Percentiles rank a stretch among this genome's conserved stretches.
These are phyloP conservation scores for Propsilocerus akamusi DNA, from an alignment of 1,140 invertebrate species.

Conservation along the genomic window DNA sequence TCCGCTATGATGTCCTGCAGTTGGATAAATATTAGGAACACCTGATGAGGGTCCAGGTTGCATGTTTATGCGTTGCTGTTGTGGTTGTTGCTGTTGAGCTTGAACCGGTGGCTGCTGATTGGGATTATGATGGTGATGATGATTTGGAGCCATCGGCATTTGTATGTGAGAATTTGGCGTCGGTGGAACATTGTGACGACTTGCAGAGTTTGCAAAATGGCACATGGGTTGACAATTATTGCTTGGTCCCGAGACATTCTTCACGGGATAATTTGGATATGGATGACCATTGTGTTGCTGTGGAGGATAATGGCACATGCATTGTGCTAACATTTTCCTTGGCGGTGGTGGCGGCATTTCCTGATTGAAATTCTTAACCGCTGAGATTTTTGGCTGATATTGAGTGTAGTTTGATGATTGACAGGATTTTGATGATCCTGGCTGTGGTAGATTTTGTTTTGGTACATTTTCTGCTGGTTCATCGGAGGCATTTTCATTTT, in stretches of 20 bases:
- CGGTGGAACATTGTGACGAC: neutral
- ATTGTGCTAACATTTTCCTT: neutral
- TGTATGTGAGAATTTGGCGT: neutral
- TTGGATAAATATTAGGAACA: neutral
- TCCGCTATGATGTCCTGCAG: neutral
- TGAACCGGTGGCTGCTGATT: too few relatives aligned
- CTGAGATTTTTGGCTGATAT: neutral
- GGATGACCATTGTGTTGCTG: neutral
- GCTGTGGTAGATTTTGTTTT: neutral
- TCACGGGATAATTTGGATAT: neutral
- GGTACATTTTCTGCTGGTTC: neutral
- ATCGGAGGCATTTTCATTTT: neutral
- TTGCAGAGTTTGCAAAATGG: neutral
- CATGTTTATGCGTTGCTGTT: slow-evolving; percentile 2
- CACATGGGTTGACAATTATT: neutral
- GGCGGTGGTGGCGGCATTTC: neutral
- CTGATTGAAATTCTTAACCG: neutral
- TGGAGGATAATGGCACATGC: neutral
- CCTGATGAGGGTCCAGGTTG: neutral
- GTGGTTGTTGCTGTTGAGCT: neutral
- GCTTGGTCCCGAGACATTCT: neutral
- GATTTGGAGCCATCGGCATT: neutral
- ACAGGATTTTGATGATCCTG: neutral
- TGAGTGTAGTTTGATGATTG: neutral
- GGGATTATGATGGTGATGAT: neutral